phyloP scores from a whole-genome alignment of 2,113 vertebrate species.

The Gallinago jamesoni region DNA sequence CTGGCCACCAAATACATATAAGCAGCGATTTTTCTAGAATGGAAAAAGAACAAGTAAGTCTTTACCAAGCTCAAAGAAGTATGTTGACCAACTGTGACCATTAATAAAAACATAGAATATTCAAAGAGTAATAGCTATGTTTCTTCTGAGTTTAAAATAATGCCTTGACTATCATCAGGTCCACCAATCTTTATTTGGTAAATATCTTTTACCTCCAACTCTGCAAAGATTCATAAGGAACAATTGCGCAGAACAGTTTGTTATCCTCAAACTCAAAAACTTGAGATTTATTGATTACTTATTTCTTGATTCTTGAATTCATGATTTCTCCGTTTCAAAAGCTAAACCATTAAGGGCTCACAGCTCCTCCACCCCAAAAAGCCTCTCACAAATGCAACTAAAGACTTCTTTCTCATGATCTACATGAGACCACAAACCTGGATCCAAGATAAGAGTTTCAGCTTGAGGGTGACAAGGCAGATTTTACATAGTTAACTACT shows the following conservation, averaged over 20 bases:
- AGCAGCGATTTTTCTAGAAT: slow-evolving; percentile 92
- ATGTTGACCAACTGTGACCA: not conserved
- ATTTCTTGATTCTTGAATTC: not conserved
- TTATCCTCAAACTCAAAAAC: not conserved
- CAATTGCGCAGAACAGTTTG: not conserved
- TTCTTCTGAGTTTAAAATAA: not conserved
- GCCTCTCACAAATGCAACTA: not conserved
- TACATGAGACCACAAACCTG: not conserved
- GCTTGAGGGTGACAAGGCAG: not conserved
- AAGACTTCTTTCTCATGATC: not conserved
- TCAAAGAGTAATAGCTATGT: not conserved
- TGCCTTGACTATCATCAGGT: not conserved
- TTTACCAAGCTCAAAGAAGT: not conserved
- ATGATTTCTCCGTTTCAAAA: not conserved
- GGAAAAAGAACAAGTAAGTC: not conserved
- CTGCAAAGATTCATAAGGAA: not conserved
- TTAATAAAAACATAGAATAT: not conserved
- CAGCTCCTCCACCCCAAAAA: not conserved
- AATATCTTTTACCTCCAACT: not conserved
- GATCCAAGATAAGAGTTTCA: not conserved
- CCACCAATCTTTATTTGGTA: not conserved
- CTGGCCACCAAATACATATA: slow-evolving; percentile 97
- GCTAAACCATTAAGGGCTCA: not conserved
- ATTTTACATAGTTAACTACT: not conserved
- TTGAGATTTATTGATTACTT: not conserved